phyloP scores from a whole-genome alignment of 1,140 invertebrate genomes.

The Drosophila mojavensis region DNA sequence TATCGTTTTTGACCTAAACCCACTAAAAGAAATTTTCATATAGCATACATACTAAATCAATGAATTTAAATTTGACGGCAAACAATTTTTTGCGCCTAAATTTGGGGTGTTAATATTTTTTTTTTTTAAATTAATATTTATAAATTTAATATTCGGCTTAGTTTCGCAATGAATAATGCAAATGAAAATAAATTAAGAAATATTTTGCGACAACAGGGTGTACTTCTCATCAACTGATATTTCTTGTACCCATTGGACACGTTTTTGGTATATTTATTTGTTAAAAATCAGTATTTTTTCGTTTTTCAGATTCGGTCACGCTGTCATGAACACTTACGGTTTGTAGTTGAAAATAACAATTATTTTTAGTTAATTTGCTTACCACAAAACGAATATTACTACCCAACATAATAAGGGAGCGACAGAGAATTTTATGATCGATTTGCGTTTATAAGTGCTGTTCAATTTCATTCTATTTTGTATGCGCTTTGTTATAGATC shows the following conservation, averaged over 20 bases:
- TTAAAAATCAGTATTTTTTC: slow-evolving; percentile 1
- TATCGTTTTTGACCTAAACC: too few species aligned
- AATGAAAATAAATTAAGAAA: neutral
- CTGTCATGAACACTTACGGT: slow-evolving; percentile 74
- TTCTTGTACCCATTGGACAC: neutral
- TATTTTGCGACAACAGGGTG: neutral
- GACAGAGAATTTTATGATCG: slow-evolving; percentile 37
- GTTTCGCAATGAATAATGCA: too few species aligned
- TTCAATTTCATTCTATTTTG: neutral
- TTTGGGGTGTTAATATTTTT: too few species aligned
- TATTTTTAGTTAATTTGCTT: slow-evolving; percentile 51
- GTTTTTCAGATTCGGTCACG: slow-evolving; percentile 24
- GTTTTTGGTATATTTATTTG: neutral
- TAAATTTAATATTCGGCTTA: too few species aligned
- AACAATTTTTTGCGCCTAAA: too few species aligned
- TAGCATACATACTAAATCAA: too few species aligned
- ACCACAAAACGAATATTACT: slow-evolving; percentile 54
- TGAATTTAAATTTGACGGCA: too few species aligned
- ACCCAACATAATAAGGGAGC: slow-evolving; percentile 62
- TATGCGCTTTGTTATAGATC: slow-evolving; percentile 32
- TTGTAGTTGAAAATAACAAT: slow-evolving; percentile 66
- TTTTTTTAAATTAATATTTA: too few species aligned
- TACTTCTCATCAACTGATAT: neutral
- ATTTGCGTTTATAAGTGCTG: slow-evolving; percentile 35
- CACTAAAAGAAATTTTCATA: too few species aligned